Evolutionary conservation across 2,888 invertebrate genomes (phyloP), one percentile per base, ranked within the genome.

Genomic region (Rhingia rostrata): DNA sequence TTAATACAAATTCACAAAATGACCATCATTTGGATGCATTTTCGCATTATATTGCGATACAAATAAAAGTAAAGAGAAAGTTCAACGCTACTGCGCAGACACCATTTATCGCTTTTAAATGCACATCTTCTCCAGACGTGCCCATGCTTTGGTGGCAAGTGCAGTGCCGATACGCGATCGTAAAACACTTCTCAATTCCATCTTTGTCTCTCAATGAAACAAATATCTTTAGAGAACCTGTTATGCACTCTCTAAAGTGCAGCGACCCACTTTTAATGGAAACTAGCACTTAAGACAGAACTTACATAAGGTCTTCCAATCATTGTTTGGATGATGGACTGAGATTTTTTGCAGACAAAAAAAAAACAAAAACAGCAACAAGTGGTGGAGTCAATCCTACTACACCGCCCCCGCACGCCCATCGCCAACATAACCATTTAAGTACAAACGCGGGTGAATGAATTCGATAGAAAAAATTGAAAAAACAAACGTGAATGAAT

Each of bases 371-470:
- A 10, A 22, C 49, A 47, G 60, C 79, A 80, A 80, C 79, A 80
- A 80, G 79, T 80, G 79, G 39, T 60, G 53, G 30, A 73, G 64
- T 58, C 43, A 51, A 51, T 35, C 47, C 2, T 7, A 12, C 6
- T 32, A 22, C 37, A 33, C 64, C 12, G 47, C 49, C 49, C 22
- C 43, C 43, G 43, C 12, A 45, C 33, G 6, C 7, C 14, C 30
- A 39, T 32, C 32, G 14, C 6, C 10, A 9, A 2, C 12, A 3
- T 45, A 47, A 47, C 39, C 22, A 14, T 39, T 39, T 14, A 56
- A 58, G 22, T 47, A 22, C 43, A 60, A 69, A 61, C 53, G 22
- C 61, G 83, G 79, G 83, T 79, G 83, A 83, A 79, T 83, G 83
- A 73, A 83, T 79, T 64, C 61, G 43, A 67, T 12, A 58, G 70